phyloP scores from a whole-genome alignment of 2,113 vertebrate genomes.

The Tinamus guttatus region DNA sequence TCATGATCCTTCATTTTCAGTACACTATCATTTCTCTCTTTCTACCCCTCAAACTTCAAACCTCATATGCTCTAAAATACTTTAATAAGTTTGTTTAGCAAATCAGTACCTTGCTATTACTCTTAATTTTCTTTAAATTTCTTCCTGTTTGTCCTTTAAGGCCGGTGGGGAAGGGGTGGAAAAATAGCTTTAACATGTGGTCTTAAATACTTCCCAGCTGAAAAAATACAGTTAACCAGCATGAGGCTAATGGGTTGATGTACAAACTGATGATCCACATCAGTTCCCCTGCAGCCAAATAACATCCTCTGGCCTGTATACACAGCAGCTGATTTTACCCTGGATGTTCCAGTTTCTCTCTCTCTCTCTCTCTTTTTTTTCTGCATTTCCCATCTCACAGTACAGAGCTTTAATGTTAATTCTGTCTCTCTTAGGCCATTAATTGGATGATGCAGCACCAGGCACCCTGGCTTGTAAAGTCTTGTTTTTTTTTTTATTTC shows the following conservation, averaged over 20 bases:
- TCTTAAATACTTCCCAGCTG: conserved; percentile 44
- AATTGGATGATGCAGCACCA: not conserved
- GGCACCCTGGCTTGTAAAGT: not conserved
- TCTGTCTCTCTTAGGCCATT: conserved; percentile 21
- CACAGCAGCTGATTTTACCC: not conserved
- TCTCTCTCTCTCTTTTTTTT: not conserved
- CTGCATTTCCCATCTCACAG: not conserved
- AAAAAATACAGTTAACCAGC: conserved; percentile 52
- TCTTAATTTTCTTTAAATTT: conserved; percentile 38
- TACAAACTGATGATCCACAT: conserved; percentile 49
- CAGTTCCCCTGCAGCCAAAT: not conserved
- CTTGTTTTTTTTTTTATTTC: not conserved
- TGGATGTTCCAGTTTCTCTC: conserved; percentile 16
- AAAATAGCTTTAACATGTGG: conserved; percentile 33
- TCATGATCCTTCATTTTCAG: not conserved
- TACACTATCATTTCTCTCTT: not conserved
- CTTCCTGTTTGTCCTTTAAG: conserved; percentile 41
- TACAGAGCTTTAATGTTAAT: conserved; percentile 1
- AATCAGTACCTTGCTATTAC: not conserved
- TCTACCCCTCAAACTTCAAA: not conserved
- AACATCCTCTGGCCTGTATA: conserved; percentile 8
- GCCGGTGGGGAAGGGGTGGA: conserved; percentile 8
- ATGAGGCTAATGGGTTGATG: conserved; percentile 47
- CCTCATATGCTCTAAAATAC: not conserved
- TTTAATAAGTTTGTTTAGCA: not conserved